Percentiles rank a stretch among this genome's conserved stretches.
Conservation (phyloP, 2,888 invertebrate species). For the Dicycla oo region DNA sequence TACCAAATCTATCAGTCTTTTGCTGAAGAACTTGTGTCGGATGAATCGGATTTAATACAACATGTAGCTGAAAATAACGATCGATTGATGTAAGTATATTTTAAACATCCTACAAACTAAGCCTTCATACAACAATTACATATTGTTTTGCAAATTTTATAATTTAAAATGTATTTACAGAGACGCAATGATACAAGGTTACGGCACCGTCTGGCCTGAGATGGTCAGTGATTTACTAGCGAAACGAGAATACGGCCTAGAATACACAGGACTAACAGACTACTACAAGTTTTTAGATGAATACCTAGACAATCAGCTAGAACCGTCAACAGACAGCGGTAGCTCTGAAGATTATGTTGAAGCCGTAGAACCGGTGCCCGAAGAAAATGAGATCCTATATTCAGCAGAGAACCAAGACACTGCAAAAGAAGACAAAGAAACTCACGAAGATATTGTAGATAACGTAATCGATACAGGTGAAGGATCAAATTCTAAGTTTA, state of each 20-base stretch:
- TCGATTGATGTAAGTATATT: conserved; percentile 82
- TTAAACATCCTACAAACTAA: background rate
- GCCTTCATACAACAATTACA: background rate
- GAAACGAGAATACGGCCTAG: conserved; percentile 86
- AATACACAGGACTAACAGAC: conserved; percentile 87
- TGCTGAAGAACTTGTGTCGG: conserved; percentile 85
- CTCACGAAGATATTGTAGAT: conserved; percentile 69
- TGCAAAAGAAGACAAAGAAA: conserved; percentile 50
- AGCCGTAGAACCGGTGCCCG: conserved; percentile 73
- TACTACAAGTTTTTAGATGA: conserved; percentile 90
- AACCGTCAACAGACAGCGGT: conserved; percentile 74
- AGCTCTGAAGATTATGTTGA: conserved; percentile 81
- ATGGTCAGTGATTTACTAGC: conserved; percentile 87
- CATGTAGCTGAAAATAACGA: conserved; percentile 83
- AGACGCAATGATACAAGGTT: conserved; percentile 86
- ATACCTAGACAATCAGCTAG: conserved; percentile 88
- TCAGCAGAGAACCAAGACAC: conserved; percentile 58
- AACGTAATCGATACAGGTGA: conserved; percentile 82
- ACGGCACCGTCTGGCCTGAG: conserved; percentile 84
- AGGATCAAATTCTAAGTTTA: conserved; percentile 76
- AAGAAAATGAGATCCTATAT: conserved; percentile 77
- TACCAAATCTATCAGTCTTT: conserved; percentile 90
- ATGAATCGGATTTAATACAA: conserved; percentile 84
- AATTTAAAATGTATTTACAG: conserved; percentile 68
- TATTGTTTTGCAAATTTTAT: background rate